phyloP scores from a whole-genome alignment of 2,797 vertebrate species.

The Tapirus indicus region DNA sequence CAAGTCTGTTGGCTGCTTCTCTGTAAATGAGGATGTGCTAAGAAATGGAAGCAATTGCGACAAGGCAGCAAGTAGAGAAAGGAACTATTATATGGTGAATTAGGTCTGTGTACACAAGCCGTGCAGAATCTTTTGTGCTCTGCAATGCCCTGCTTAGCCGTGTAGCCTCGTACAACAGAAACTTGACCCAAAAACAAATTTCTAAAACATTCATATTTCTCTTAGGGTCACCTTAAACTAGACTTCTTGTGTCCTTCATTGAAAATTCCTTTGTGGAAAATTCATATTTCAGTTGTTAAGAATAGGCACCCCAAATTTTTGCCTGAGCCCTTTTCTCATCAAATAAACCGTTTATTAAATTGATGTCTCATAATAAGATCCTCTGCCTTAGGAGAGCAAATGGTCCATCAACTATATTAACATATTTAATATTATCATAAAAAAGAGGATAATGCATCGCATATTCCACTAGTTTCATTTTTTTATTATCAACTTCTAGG shows the following conservation, averaged over 20 bases:
- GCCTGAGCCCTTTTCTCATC: not conserved
- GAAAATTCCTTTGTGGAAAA: constrained; percentile 53
- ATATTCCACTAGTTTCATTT: constrained; percentile 51
- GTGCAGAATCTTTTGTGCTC: not conserved
- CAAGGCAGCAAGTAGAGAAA: constrained; percentile 57
- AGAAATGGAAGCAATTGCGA: constrained; percentile 69
- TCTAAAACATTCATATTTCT: not conserved
- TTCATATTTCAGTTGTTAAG: constrained; percentile 7
- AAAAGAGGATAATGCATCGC: constrained; percentile 3
- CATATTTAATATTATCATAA: constrained; percentile 55
- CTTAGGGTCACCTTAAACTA: constrained; percentile 44
- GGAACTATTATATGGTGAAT: constrained; percentile 67
- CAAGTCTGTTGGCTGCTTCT: constrained; percentile 69
- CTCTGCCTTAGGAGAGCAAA: constrained; percentile 32
- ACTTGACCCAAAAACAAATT: constrained; percentile 41
- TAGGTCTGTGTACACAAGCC: constrained; percentile 63
- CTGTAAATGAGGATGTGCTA: constrained; percentile 68
- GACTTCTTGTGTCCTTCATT: not conserved
- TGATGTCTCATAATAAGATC: constrained; percentile 39
- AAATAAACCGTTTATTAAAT: constrained; percentile 60
- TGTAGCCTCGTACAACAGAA: not conserved
- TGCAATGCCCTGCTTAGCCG: not conserved
- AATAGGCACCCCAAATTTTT: constrained; percentile 45
- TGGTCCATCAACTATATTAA: constrained; percentile 37
- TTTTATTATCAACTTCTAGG: constrained; percentile 51